Conservation (phyloP, 2,888 invertebrate genomes). For the Cheilosia pagana region DNA sequence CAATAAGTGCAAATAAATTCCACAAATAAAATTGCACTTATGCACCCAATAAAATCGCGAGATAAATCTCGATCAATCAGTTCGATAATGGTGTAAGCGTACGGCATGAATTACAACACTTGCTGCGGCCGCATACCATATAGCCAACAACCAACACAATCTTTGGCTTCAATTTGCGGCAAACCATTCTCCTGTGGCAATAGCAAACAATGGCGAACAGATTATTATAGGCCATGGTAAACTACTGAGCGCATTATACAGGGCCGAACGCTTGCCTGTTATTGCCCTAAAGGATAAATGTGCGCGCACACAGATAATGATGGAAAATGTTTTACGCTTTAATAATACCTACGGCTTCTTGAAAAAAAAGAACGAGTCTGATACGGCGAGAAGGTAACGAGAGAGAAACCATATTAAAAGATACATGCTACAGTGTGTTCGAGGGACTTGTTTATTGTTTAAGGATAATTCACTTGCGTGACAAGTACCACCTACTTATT, state of each 20-base stretch:
- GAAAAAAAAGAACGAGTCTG: constrained; percentile 2
- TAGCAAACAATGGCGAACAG: constrained; percentile 66
- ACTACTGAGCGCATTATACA: constrained; percentile 7
- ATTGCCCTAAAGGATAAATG: constrained; percentile 70
- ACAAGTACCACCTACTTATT: constrained; percentile 55
- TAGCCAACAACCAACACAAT: constrained; percentile 10
- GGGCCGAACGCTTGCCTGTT: constrained; percentile 15
- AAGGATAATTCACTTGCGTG: constrained; percentile 60
- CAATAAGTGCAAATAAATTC: constrained; percentile 59
- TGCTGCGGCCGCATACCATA: constrained; percentile 22
- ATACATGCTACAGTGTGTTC: constrained; percentile 5
- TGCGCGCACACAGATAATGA: constrained; percentile 56
- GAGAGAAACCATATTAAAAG: constrained; percentile 24
- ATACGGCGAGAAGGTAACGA: constrained; percentile 1
- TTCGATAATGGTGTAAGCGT: constrained; percentile 52
- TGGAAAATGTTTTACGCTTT: constrained; percentile 66
- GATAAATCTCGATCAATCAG: constrained; percentile 70
- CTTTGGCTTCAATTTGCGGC: constrained; percentile 64
- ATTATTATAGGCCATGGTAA: constrained; percentile 57
- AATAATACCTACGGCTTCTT: constrained; percentile 69
- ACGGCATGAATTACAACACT: constrained; percentile 45
- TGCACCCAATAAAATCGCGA: constrained; percentile 70
- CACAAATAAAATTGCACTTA: constrained; percentile 69
- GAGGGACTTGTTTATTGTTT: constrained; percentile 45
- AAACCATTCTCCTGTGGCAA: constrained; percentile 50